phyloP scores from a whole-genome alignment of 2,797 vertebrate species.

The Myotis myotis region DNA sequence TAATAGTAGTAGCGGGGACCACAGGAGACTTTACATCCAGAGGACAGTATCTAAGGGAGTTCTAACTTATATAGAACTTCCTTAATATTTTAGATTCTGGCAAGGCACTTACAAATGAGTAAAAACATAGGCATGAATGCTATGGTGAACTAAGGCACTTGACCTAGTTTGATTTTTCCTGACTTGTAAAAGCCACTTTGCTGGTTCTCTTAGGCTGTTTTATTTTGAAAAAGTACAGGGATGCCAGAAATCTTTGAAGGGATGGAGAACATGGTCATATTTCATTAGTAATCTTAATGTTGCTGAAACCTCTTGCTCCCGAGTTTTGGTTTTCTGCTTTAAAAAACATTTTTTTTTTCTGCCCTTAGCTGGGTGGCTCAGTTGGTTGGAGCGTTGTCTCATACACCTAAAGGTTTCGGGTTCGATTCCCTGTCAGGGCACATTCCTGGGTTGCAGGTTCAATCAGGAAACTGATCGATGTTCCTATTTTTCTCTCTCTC shows the following conservation, averaged over 20 bases:
- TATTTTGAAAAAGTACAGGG: background rate
- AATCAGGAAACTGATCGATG: background rate
- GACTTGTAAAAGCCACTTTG: conserved; percentile 6
- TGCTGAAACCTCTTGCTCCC: background rate
- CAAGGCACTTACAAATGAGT: background rate
- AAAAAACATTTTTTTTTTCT: background rate
- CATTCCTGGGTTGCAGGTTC: background rate
- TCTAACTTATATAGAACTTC: conserved; percentile 3
- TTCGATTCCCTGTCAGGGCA: background rate
- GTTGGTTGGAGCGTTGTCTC: background rate
- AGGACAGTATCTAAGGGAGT: background rate
- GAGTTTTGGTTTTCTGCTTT: background rate
- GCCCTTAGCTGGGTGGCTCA: background rate
- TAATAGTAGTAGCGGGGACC: background rate
- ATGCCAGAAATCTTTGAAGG: conserved; percentile 6
- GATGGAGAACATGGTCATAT: background rate
- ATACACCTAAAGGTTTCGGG: background rate
- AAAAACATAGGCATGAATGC: background rate
- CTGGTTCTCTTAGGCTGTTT: conserved; percentile 19
- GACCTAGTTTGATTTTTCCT: background rate
- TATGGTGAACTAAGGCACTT: background rate
- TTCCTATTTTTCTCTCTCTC: background rate
- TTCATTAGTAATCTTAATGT: background rate
- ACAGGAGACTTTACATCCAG: background rate
- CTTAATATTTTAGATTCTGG: conserved; percentile 23